These are phyloP conservation scores for Coreius guichenoti DNA, from an alignment of 2,797 vertebrate species.

Conservation along the genomic window DNA sequence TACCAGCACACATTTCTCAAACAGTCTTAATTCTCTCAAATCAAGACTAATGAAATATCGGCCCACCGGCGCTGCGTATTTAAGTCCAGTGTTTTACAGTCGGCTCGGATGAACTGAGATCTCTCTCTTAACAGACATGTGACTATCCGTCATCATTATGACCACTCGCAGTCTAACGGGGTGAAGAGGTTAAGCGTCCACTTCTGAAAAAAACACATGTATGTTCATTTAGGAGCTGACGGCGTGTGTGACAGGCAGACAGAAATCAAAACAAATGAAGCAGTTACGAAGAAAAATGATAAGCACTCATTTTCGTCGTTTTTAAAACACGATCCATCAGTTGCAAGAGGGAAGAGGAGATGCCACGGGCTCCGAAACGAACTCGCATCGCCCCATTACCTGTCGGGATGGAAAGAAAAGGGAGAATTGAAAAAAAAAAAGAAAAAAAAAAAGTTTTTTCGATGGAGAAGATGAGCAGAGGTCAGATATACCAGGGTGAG, in stretches of 20 bases:
- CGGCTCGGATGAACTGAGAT: constrained; percentile 46
- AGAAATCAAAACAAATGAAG: constrained; percentile 85
- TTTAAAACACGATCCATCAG: constrained; percentile 19
- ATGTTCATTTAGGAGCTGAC: constrained; percentile 73
- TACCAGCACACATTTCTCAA: constrained; percentile 56
- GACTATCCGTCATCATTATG: constrained; percentile 82
- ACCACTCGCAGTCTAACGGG: constrained; percentile 78
- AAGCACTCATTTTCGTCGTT: constrained; percentile 68
- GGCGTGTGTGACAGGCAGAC: constrained; percentile 70
- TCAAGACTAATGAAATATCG: constrained; percentile 54
- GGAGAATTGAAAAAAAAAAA: constrained; percentile 36
- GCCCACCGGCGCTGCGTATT: neutral
- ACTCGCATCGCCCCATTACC: constrained; percentile 26
- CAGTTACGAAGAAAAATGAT: constrained; percentile 83
- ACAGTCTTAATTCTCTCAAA: constrained; percentile 46
- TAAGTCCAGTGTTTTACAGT: constrained; percentile 28
- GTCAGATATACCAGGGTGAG: constrained; percentile 65
- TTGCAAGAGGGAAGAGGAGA: constrained; percentile 48
- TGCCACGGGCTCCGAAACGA: constrained; percentile 48
- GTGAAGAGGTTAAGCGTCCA: constrained; percentile 74
- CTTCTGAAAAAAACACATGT: constrained; percentile 72
- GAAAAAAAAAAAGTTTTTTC: constrained; percentile 49
- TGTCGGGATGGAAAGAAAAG: constrained; percentile 9
- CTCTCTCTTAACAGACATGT: constrained; percentile 71
- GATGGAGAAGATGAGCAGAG: constrained; percentile 45